Evolutionary conservation across 2,888 invertebrate species (phyloP), one percentile per base, ranked within the genome.

Genomic region (Hirtodrosophila alboralis): DNA sequence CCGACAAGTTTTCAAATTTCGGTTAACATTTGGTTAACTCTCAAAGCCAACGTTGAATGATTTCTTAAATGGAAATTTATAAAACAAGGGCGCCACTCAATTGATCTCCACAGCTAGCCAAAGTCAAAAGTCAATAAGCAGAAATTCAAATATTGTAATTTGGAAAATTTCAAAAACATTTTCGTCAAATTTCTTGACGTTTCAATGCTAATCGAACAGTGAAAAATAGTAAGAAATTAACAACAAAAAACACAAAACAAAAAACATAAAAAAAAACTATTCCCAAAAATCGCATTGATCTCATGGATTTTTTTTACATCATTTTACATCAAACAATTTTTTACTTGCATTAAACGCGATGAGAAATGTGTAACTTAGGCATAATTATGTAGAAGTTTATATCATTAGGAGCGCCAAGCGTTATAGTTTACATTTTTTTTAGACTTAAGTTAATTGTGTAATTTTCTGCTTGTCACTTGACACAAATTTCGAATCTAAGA

Each of bases 261-360:
- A 64, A 53, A 62, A 73, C 67, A 69, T 62, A 49, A 69, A 74
- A 74, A 75, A 87, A 89, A 89, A 89, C 89, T 89, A 90, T 89
- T 90, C 89, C 90, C 90, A 89, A 89, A 90, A 89, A 90, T 88
- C 87, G 86, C 87, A 88, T 86, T 90, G 89, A 89, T 89, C 89
- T 89, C 90, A 89, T 87, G 77, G 81, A 87, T 85, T 85, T 84
- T 87, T 86, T 87, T 66, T 4, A 23, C 81, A 74, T 58, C 73
- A 73, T 69, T n/a, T 72, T 73, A 68, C 61, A 75, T 73, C 71
- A 78, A n/a, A 69, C 57, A 56, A 65, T 78, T 81, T 83, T 80
- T 75, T 68, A 49, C 52, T 73, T 73, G 70, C 74, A 70, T 73
- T 62, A 62, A 68, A 73, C 69, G 76, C 74, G 72, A 67, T 67